These are phyloP conservation scores for Scomberomorus guttatus DNA, from an alignment of 2,797 vertebrate genomes.

Conservation along the genomic window DNA sequence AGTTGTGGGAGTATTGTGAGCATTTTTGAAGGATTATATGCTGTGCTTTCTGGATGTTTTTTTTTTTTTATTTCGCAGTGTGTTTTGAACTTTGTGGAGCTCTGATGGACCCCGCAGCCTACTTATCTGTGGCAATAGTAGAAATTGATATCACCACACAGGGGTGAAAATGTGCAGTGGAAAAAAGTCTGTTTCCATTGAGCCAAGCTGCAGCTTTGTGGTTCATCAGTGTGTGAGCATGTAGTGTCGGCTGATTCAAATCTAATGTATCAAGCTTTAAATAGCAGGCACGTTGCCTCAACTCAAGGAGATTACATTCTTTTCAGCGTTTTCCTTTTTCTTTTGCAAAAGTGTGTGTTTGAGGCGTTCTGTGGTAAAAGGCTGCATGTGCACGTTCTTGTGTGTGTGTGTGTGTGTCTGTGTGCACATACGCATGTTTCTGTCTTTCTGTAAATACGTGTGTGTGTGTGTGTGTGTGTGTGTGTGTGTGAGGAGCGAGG, in stretches of 20 bases:
- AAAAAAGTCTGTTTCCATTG: constrained; percentile 50
- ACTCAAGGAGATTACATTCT: constrained; percentile 56
- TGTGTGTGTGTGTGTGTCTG: constrained; percentile 34
- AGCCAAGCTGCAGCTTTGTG: constrained; percentile 56
- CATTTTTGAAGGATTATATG: constrained; percentile 14
- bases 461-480: constrained; percentile 73
- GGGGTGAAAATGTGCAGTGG: constrained; percentile 27
- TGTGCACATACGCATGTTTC: constrained; percentile 36
- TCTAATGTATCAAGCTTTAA: constrained; percentile 73
- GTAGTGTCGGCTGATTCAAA: constrained; percentile 58
- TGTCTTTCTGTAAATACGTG: constrained; percentile 38
- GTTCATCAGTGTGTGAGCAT: constrained; percentile 62
- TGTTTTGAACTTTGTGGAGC: constrained; percentile 31
- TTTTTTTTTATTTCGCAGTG: not conserved
- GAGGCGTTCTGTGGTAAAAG: constrained; percentile 54
- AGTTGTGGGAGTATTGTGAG: not conserved
- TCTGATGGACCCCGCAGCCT: not conserved
- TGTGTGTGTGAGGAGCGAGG: constrained; percentile 78
- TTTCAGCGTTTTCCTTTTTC: constrained; percentile 50
- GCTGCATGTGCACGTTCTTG: constrained; percentile 30
- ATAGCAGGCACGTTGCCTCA: constrained; percentile 60
- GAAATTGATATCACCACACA: constrained; percentile 25
- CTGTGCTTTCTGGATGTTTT: not conserved
- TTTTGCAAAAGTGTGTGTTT: constrained; percentile 41
- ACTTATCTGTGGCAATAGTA: constrained; percentile 22